Base-by-base conservation (phyloP, 2,113 vertebrate species). In the Paralichthys olivaceus region DNA sequence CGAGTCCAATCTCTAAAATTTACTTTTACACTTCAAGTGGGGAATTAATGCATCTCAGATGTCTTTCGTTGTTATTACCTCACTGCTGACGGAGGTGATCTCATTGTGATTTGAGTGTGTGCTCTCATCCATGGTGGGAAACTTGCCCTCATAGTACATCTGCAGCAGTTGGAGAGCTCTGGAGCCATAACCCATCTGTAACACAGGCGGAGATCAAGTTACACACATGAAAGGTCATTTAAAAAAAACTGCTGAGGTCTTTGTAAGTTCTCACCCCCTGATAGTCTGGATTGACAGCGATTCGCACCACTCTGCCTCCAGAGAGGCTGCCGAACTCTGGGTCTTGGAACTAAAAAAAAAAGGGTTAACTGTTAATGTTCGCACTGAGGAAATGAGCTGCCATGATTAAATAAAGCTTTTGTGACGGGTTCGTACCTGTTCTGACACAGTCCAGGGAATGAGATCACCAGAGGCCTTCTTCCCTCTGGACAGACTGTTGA, bases 281-380 rank as follows among this genome's bases (percentile, higher is more conserved):
- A 73, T 98, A 99, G 84, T 99, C 98, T 1, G 98, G 98, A 81
- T 99, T 97, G 60, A 99, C 98, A 0, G 98, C 97, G 8, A 99
- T 98, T 37, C 98, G 95, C 68, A 99, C 95, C 15, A 99, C 92
- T 60, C 98, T 95, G 47, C 94, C 97, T 20, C 98, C 98, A 0
- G 98, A 99, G 0, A 99, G 95, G 47, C 96, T 71, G 2, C 95
- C 97, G 0, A 99, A 99, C 59, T 99, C 97, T 0, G 96, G 94
- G 79, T 99, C 98, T 88, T 99, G 98, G 91, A 99, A 99, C 97
- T 99, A 78, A 5, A 4, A 3, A 60, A 55, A 15, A 28, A 43
- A 70, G 5, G 87, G 28, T 11, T 45, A 14, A 79, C 1, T 23
- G 61, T 69, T 53, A 0, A 28, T 45, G 15, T 61, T 14, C 49